These are phyloP conservation scores for Eristalis intricaria DNA, from an alignment of 2,888 invertebrate species.

Conservation along the genomic window DNA sequence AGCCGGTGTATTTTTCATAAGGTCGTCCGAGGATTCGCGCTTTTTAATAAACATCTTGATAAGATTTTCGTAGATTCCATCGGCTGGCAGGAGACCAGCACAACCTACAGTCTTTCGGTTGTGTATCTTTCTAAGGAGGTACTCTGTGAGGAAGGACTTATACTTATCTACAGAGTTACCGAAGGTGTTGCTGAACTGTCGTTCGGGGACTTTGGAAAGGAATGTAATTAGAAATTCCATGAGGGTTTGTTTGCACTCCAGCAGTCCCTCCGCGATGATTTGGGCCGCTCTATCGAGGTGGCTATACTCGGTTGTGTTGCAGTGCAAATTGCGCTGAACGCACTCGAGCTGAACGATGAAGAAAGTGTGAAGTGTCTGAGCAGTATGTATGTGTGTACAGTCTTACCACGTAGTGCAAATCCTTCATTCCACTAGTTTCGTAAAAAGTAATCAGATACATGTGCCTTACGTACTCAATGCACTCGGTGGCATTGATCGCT, in stretches of 20 bases:
- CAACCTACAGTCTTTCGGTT: neutral
- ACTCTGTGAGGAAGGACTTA: constrained; percentile 28
- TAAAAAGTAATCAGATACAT: constrained; percentile 46
- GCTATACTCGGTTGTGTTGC: neutral
- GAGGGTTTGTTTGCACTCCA: constrained; percentile 21
- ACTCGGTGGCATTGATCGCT: constrained; percentile 29
- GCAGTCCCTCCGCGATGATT: constrained; percentile 35
- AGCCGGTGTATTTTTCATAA: constrained; percentile 29
- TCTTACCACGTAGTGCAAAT: constrained; percentile 52
- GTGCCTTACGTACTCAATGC: constrained; percentile 35
- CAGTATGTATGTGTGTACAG: neutral
- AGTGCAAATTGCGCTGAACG: constrained; percentile 38
- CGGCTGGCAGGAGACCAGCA: neutral
- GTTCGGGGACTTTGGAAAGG: constrained; percentile 23
- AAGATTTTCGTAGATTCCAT: constrained; percentile 22
- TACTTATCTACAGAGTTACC: constrained; percentile 42
- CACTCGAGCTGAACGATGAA: constrained; percentile 36
- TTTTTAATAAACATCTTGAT: constrained; percentile 45
- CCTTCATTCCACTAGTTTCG: constrained; percentile 24
- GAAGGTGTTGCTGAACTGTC: constrained; percentile 18
- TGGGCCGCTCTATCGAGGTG: constrained; percentile 20
- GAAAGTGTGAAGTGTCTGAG: neutral
- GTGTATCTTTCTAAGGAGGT: constrained; percentile 46
- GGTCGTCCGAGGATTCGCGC: constrained; percentile 49
- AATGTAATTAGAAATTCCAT: constrained; percentile 45